Base-by-base conservation (phyloP, 2,797 vertebrate species). In the Rhadinocentrus ornatus region DNA sequence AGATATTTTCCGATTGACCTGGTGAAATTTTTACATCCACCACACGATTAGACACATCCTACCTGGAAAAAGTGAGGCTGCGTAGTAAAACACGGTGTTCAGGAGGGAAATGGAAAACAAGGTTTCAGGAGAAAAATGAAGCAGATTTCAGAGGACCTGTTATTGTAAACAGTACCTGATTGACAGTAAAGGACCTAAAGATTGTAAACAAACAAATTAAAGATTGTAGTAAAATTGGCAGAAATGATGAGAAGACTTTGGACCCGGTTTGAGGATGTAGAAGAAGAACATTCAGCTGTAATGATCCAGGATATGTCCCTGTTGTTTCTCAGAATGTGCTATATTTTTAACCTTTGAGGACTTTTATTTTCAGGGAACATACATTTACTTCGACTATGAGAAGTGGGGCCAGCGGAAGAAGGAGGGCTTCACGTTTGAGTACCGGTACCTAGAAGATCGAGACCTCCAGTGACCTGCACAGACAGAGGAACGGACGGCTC, bases 341-440 rank as follows among this genome's bases (percentile, higher is more conserved):
- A n/a, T n/a, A 18, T 2, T n/a, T 46, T 9, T n/a, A n/a, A n/a
- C 11, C 35, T 16, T 31, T 9, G 53, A 22, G 10, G 18, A 0
- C 26, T 53, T 75, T 79, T 16, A 71, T 52, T 76, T 78, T 5
- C 80, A 97, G 96, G 96, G 96, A 91, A 97, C 96, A 12, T 97
- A 97, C 86, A 97, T 97, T 90, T 97, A 97, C 94, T 97, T 97
- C 73, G 96, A 97, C 93, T 97, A 97, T 46, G 96, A 97, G 92
- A 97, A 97, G 89, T 97, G 96, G 96, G 96, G 96, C 91, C 96
- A 97, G 91, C 87, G 96, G 80, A 97, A 97, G 91, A 97, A 97
- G 80, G 96, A 97, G 78, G 96, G 96, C 53, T 97, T 97, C 92
- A 97, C 96, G 22, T 97, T 97, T 22, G 96, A 97, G 89, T 97